These are phyloP conservation scores for Lathamus discolor DNA, from an alignment of 2,113 vertebrate species.

Conservation along the genomic window DNA sequence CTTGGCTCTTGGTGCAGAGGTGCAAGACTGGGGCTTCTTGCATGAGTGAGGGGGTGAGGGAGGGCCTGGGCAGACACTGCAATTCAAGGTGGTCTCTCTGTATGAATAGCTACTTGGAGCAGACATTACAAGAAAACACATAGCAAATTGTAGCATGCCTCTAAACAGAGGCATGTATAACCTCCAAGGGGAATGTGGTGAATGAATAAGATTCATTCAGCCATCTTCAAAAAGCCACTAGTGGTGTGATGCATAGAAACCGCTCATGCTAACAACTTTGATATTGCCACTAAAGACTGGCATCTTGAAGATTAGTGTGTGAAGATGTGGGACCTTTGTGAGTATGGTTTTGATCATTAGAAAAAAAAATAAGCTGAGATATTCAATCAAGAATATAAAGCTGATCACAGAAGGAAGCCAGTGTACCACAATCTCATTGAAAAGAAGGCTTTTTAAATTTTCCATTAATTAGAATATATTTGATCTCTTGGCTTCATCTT, in stretches of 20 bases:
- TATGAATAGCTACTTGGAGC: neutral
- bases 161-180: neutral
- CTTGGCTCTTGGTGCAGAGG: neutral
- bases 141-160: neutral
- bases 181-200: fast-evolving
- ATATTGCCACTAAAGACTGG: neutral
- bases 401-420: neutral
- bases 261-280: neutral
- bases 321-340: neutral
- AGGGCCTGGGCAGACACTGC: neutral
- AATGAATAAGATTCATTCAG: neutral
- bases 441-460: neutral
- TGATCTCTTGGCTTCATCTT: constrained; percentile 34
- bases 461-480: constrained; percentile 45
- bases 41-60: neutral
- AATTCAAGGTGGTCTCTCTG: neutral
- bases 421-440: neutral
- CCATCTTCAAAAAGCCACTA: neutral
- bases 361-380: neutral
- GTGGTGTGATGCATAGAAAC: neutral
- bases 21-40: neutral
- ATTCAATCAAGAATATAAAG: neutral
- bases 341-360: neutral
- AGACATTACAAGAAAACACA: neutral
- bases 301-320: neutral